phyloP scores from a whole-genome alignment of 2,797 vertebrate genomes.

The Etheostoma perlongum region DNA sequence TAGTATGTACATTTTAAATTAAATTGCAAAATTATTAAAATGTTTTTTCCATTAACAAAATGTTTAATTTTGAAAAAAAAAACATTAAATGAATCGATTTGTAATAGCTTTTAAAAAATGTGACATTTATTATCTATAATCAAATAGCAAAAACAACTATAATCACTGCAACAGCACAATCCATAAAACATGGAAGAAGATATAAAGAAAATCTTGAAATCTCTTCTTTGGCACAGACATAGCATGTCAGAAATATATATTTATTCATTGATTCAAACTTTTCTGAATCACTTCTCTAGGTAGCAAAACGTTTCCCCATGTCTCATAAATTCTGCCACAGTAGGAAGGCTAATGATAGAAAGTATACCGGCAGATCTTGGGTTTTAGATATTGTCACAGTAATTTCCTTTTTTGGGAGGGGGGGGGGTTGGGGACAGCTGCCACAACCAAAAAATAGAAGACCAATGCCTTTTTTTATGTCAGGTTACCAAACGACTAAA shows the following conservation, averaged over 20 bases:
- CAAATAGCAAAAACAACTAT: neutral
- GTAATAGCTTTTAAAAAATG: neutral
- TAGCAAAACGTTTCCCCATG: neutral
- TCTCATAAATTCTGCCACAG: neutral
- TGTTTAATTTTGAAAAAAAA: neutral
- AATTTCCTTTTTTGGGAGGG: no score
- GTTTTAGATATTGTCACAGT: neutral
- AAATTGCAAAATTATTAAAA: neutral
- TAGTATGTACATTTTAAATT: neutral
- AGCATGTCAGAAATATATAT: neutral
- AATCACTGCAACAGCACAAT: neutral
- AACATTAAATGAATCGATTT: accelerated
- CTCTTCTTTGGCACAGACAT: neutral
- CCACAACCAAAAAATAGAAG: no score
- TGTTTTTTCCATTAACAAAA: neutral
- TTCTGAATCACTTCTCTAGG: neutral
- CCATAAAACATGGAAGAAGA: neutral
- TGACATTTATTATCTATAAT: neutral
- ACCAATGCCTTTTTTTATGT: no score
- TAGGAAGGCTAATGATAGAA: neutral
- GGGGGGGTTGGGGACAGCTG: no score
- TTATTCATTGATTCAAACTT: neutral
- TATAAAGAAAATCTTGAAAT: neutral
- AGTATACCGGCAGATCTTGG: neutral
- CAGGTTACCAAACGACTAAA: no score